A percentile compares a stretch with the other conserved stretches of the same genome.
These are phyloP conservation scores for Candidula unifasciata DNA, from an alignment of 2,888 invertebrate genomes.

Conservation along the genomic window DNA sequence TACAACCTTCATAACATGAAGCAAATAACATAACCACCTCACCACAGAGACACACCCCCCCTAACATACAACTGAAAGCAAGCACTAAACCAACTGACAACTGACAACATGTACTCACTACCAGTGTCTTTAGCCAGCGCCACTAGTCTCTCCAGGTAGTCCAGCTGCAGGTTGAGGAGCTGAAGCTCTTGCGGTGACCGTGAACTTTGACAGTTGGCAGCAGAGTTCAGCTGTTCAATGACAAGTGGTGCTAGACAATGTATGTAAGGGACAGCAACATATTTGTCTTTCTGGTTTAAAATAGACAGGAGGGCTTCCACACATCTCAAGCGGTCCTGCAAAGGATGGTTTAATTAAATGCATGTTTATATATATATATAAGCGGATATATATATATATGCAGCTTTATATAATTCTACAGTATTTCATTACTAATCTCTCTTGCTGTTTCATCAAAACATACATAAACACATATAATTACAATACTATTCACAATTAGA, in stretches of 20 bases:
- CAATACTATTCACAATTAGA: too few relatives aligned
- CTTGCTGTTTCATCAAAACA: too few relatives aligned
- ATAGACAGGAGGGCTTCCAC: slow-evolving; percentile 88
- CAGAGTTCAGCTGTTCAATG: slow-evolving; percentile 86
- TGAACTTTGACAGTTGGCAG: slow-evolving; percentile 81
- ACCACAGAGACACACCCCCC: too few relatives aligned
- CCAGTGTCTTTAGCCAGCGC: slow-evolving; percentile 86
- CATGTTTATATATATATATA: too few relatives aligned
- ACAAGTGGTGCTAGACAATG: slow-evolving; percentile 88
- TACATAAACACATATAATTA: too few relatives aligned
- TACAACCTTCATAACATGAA: too few relatives aligned
- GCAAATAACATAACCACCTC: too few relatives aligned
- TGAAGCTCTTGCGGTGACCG: slow-evolving; percentile 84
- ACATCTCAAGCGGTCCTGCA: slow-evolving; percentile 86
- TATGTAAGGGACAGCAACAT: slow-evolving; percentile 87
- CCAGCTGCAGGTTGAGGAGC: slow-evolving; percentile 85
- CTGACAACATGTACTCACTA: slow-evolving; percentile 82
- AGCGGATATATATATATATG: too few relatives aligned
- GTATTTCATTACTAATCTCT: too few relatives aligned
- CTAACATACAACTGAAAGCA: too few relatives aligned
- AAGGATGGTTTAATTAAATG: slow-evolving; percentile 10
- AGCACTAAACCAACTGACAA: too few relatives aligned
- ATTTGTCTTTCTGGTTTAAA: slow-evolving; percentile 85
- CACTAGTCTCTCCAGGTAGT: slow-evolving; percentile 86
- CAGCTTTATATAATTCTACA: too few relatives aligned